Evolutionary conservation across 2,888 invertebrate species (phyloP), one percentile per base, ranked within the genome.

Genomic region (Selenia dentaria): DNA sequence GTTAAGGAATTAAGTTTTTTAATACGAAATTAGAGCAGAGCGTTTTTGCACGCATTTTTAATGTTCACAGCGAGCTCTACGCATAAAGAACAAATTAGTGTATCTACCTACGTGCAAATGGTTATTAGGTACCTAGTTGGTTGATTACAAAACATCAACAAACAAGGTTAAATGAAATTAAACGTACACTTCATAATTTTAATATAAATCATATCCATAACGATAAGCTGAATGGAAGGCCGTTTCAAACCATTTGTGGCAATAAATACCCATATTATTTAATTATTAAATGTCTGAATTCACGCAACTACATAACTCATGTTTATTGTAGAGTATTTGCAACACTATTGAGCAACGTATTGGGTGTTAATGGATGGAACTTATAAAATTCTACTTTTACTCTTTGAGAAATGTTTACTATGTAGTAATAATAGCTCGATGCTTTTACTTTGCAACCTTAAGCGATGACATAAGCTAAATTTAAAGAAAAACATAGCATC

Each of bases 221-320:
- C 24, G 33, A 33, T 37, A 37, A 43, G 38, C 11, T 42, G 12
- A 3, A 10, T 14, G 43, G 55, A 57, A 55, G 57, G 57, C 25
- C 52, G 18, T 32, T 38, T 34, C 20, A 41, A 46, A 41, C 37
- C 37, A 51, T 51, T 49, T 42, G 13, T n/a, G 13, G 36, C 42
- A 36, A 42, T 26, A 40, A 36, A 42, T 39, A 46, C 27, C 31
- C 11, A 41, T 44, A 36, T 28, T 39, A 37, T 44, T 46, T 35
- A 29, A 45, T 49, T 54, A 41, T 42, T 18, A 54, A 57, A 51
- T 49, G 36, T 34, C 39, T 33, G 33, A 36, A 42, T 50, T 43
- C 57, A 57, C 44, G 57, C 42, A 20, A 10, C 9, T n/a, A n/a
- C 24, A 16, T 25, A 4, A 44, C 27, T 34, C 45, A 43, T 22